phyloP scores from a whole-genome alignment of 2,888 invertebrate species.

The Tetragonisca angustula region DNA sequence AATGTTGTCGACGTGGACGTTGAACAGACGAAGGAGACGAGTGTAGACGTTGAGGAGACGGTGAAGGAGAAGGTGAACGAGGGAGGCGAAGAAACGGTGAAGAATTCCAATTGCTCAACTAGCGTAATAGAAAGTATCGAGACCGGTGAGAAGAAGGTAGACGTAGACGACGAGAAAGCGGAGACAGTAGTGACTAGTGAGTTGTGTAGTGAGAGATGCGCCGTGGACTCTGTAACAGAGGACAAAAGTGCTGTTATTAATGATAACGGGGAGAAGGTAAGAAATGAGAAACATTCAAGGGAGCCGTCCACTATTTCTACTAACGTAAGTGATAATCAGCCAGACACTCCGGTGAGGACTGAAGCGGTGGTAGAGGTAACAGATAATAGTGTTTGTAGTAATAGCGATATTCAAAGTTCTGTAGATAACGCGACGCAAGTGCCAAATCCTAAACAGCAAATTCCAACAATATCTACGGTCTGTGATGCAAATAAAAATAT shows the following conservation, averaged over 20 bases:
- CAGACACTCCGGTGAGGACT: slow-evolving; percentile 73
- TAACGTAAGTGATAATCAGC: slow-evolving; percentile 82
- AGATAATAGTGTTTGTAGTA: slow-evolving; percentile 82
- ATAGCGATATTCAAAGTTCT: slow-evolving; percentile 82
- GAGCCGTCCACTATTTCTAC: slow-evolving; percentile 84
- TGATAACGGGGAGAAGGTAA: slow-evolving; percentile 80
- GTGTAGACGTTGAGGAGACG: slow-evolving; percentile 43
- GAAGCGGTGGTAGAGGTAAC: slow-evolving; percentile 77
- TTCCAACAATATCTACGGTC: slow-evolving; percentile 90
- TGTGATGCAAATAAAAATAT: slow-evolving; percentile 88
- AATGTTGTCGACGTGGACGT: slow-evolving; percentile 62
- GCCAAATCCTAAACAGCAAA: slow-evolving; percentile 84
- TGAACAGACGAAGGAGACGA: slow-evolving; percentile 69
- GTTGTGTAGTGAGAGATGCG: slow-evolving; percentile 75
- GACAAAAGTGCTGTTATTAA: slow-evolving; percentile 81
- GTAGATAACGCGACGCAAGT: slow-evolving; percentile 83
- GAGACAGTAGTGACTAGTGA: slow-evolving; percentile 76
- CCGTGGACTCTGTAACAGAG: slow-evolving; percentile 68
- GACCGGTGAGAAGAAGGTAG: slow-evolving; percentile 64
- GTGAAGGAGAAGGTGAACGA: slow-evolving; percentile 75
- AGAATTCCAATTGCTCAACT: slow-evolving; percentile 81
- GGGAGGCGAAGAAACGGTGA: slow-evolving; percentile 74
- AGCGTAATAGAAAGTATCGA: slow-evolving; percentile 77
- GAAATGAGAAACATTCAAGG: slow-evolving; percentile 75
- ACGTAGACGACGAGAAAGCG: slow-evolving; percentile 67